Evolutionary conservation across 1,140 invertebrate genomes (phyloP).

Genomic region (Chionoecetes opilio): DNA sequence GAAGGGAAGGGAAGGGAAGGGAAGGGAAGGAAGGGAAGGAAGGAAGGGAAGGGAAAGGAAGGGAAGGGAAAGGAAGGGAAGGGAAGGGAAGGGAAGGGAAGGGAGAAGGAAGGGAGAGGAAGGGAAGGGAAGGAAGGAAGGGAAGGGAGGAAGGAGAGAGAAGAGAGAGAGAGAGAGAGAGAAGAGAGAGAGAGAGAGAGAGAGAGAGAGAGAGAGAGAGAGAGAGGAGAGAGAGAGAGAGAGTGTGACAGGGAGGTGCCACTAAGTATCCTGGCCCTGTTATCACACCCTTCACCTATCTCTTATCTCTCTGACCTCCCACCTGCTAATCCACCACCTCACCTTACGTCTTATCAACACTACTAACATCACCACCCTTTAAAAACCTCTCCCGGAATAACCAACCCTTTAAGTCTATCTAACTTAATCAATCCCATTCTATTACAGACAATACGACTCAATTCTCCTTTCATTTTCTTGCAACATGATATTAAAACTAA

Average conservation of each 20-base stretch:
- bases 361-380: background rate
- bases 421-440: too few relatives aligned
- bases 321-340: background rate
- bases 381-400: background rate
- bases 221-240: background rate
- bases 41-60: background rate
- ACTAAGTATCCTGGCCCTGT: background rate
- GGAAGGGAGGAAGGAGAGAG: background rate
- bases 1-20: background rate
- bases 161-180: background rate
- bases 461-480: too few relatives aligned
- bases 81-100: constrained; percentile 17
- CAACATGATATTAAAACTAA: too few relatives aligned
- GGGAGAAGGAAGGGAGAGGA: constrained; percentile 24
- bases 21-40: background rate
- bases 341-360: background rate
- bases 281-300: background rate
- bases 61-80: background rate
- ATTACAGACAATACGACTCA: too few relatives aligned
- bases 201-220: background rate
- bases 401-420: too few relatives aligned
- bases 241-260: background rate
- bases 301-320: background rate
- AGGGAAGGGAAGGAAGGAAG: constrained; percentile 12
- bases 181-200: background rate